Base-by-base conservation (phyloP, 2,888 invertebrate genomes). In the Cephus pulcher region DNA sequence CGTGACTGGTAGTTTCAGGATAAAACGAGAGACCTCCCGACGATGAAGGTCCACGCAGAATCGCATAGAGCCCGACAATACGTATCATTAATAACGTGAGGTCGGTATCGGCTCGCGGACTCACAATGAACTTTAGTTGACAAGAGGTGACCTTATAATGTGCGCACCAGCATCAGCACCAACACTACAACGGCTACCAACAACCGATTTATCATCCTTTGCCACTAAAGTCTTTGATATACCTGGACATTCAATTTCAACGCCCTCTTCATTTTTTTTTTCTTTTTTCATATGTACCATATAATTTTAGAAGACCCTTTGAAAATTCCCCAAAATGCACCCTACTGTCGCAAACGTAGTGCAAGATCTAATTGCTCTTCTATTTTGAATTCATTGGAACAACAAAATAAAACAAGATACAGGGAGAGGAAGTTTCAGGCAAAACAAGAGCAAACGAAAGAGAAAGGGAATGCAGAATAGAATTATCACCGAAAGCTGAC, bases 51-150 rank as follows among this genome's bases (percentile, higher is more conserved):
- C 32, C 71, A 71, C 71, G 71, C 71, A 33, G 32, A 32, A 71
- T 71, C 71, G 12, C 71, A 71, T 6, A 15, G 69, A 69, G 34
- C 71, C 77, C 77, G 78, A 80, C 82, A 82, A 82, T 83, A 82
- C 82, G 80, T 78, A 75, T 83, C 82, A 83, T 83, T 85, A 84
- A 84, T 84, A 84, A 83, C 78, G 81, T 79, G 78, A 56, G 76
- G 74, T 79, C 75, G 75, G 75, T 81, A 84, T 81, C 82, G 77
- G 75, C 75, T 76, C 78, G 78, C 73, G 75, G 76, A 75, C 77
- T 75, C 77, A 78, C 79, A 77, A 81, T 81, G 81, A 84, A 83
- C 80, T 83, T 83, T 79, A 79, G 79, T 80, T 79, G 81, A 80
- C 80, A 82, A 78, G 80, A 75, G 56, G 79, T 77, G 80, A 81